Base-by-base conservation (phyloP, 2,797 vertebrate species). In the Epinephelus awoara region DNA sequence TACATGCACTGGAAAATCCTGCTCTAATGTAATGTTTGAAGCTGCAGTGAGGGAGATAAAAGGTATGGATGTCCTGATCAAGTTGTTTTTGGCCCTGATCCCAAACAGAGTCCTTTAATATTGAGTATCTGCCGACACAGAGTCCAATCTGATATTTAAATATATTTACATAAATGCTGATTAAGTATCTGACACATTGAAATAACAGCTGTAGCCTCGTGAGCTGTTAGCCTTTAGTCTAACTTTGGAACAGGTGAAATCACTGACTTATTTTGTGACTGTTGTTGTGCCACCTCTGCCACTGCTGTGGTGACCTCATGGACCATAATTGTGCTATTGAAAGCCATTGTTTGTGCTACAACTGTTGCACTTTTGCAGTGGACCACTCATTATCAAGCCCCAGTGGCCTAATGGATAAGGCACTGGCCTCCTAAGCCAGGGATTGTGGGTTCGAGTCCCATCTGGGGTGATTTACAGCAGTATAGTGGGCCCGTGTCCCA, bases 401-500 rank as follows among this genome's bases (percentile, higher is more conserved):
- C 46, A 47, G 17, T 47, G 46, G 46, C 46, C 46, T 47, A 47
- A 47, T 47, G 17, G 46, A 18, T 93, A 92, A 75, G 90, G 89
- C 91, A 91, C 88, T 92, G 92, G 91, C 91, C 92, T 94, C 92
- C 90, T 93, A 94, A 93, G 88, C 92, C 91, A 93, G 93, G 92
- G 92, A 92, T 94, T 93, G 91, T 94, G 91, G 92, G 91, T 94
- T 94, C 87, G 75, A 93, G 90, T 92, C 92, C 91, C 92, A 91
- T 92, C 89, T 93, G 87, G 86, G 87, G 91, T 92, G 88, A 4
- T 13, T 40, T 3, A 6, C 17, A 69, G 51, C 61, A 67, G 17
- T 18, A n/a, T 44, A 13, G 40, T 62, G 40, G 59, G 58, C 58
- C 38, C 40, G 23, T 21, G 44, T 44, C 58, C 40, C 58, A 62